These are phyloP conservation scores for Anisognathus igniventris DNA, from an alignment of 2,797 vertebrate species.

Conservation along the genomic window DNA sequence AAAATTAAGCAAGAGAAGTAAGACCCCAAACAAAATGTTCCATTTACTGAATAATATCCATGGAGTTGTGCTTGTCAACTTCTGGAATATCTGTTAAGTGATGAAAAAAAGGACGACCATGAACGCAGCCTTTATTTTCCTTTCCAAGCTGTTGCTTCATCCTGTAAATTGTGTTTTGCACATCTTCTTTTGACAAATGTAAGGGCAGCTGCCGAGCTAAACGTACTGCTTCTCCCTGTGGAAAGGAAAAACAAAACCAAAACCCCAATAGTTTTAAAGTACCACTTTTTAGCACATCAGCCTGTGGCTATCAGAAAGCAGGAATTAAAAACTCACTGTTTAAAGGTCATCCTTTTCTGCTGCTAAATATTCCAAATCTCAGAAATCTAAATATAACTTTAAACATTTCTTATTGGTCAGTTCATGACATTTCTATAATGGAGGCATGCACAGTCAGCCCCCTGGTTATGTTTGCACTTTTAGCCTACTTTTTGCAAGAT, in stretches of 20 bases:
- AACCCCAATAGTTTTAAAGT: not conserved
- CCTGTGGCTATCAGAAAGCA: not conserved
- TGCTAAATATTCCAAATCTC: not conserved
- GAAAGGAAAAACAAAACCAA: constrained; percentile 34
- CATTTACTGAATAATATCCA: constrained; percentile 52
- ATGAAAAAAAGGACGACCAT: constrained; percentile 88
- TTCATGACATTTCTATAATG: not conserved
- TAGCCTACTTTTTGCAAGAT: not conserved
- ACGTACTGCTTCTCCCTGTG: constrained; percentile 92
- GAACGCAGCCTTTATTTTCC: constrained; percentile 82
- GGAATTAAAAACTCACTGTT: not conserved
- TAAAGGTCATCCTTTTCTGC: not conserved
- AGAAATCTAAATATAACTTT: not conserved
- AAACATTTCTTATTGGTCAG: not conserved
- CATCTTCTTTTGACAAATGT: constrained; percentile 83
- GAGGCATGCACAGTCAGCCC: not conserved
- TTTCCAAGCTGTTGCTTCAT: constrained; percentile 84
- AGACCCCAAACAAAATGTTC: constrained; percentile 37
- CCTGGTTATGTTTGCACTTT: not conserved
- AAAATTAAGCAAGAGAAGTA: constrained; percentile 32
- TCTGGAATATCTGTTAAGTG: constrained; percentile 82
- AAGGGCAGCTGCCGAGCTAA: constrained; percentile 86
- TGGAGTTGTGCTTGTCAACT: constrained; percentile 56
- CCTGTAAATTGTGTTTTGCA: constrained; percentile 80
- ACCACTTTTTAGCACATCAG: not conserved